Evolutionary conservation across 2,797 vertebrate species (phyloP).

Genomic region (Columba guinea): DNA sequence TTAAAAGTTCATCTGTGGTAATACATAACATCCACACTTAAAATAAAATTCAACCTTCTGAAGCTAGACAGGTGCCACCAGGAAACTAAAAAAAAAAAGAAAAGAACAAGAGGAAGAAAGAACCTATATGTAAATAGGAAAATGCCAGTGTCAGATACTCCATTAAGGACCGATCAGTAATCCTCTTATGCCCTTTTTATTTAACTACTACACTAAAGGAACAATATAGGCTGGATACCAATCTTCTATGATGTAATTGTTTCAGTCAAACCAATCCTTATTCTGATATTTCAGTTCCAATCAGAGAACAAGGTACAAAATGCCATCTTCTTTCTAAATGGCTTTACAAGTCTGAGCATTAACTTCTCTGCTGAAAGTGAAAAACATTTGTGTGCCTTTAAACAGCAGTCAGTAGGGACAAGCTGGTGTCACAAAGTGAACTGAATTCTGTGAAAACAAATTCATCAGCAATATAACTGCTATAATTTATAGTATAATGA

Average conservation of each 20-base stretch:
- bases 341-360: background rate
- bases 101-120: slow-evolving; percentile 38
- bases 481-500: background rate
- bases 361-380: background rate
- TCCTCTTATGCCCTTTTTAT: slow-evolving; percentile 20
- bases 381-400: background rate
- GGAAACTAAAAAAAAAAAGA: background rate
- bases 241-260: background rate
- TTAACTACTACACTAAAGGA: background rate
- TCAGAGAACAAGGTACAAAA: background rate
- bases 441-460: background rate
- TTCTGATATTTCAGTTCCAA: background rate
- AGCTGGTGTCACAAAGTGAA: background rate
- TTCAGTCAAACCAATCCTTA: background rate
- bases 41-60: slow-evolving; percentile 9
- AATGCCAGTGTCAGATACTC: slow-evolving; percentile 30
- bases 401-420: background rate
- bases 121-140: slow-evolving; percentile 60
- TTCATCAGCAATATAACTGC: background rate
- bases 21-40: background rate
- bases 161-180: slow-evolving; percentile 49
- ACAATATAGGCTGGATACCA: background rate
- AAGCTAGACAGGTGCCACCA: background rate
- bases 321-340: background rate
- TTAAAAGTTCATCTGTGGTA: no score